Base-by-base conservation (phyloP, 1,140 invertebrate species). In the Hormaphis cornu region DNA sequence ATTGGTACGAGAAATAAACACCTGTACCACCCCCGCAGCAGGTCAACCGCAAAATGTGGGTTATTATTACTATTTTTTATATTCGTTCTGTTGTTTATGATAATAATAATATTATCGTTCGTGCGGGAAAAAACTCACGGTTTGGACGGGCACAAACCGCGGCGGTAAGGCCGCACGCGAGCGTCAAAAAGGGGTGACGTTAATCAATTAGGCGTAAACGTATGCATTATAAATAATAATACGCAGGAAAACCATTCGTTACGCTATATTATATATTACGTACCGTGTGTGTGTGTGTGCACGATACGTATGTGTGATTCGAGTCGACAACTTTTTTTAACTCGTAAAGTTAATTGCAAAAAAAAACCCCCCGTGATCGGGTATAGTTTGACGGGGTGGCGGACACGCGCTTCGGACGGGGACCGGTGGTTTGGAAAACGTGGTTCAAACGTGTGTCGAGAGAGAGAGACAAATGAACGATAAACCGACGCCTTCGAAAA, bases 151-250 rank as follows among this genome's bases (percentile, higher is more conserved):
- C n/a, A 56, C 18, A 56, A 56, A 56, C 53, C 53, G 53, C 53
- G 35, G 53, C 33, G 14, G 26, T 26, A 22, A 52, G 7, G 14
- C 16, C 20, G 2, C 1, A 16, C 48, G 22, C 46, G 20, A 3
- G 59, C 59, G 59, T 63, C 59, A 48, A 48, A 18, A 63, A 22
- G n/a, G 59, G 59, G 40, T 44, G 24, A 44, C 37, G 22, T 63
- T 63, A 63, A 63, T 63, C 59, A 63, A 63, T 63, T 63, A 48
- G 42, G 12, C 59, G 33, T 28, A 48, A 33, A 46, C 22, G 33
- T 6, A 44, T 12, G 12, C 12, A 30, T 24, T 42, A 1, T 1
- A n/a, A n/a, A 42, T 16, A 42, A 42, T n/a, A 6, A 6, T 26
- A 10, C 56, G 58, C 24, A 10, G 2, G 24, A 59, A 61, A 63